Evolutionary conservation across 35 echinoderm and acorn worm species (phyloP).

Genomic region (Lytechinus variegatus): DNA sequence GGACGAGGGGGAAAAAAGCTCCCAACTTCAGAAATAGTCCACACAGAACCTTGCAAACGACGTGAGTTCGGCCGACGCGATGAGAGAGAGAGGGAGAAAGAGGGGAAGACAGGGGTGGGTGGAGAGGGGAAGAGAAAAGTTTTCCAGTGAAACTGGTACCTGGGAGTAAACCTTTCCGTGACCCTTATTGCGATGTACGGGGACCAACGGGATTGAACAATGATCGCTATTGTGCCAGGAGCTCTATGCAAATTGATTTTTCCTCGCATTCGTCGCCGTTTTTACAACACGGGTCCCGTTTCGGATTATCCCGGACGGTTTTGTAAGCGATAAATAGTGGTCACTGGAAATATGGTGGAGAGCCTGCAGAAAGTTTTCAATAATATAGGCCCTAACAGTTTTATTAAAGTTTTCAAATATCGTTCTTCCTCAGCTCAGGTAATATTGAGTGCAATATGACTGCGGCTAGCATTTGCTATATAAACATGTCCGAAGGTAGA

Average conservation of each 20-base stretch:
- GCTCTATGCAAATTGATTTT: constrained; percentile 40
- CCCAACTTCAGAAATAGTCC: too few relatives aligned
- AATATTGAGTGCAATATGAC: too few relatives aligned
- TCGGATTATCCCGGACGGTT: neutral
- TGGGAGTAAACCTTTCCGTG: neutral
- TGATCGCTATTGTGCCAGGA: constrained; percentile 7
- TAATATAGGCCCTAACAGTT: too few relatives aligned
- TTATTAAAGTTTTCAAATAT: too few relatives aligned
- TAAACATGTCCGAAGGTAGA: neutral
- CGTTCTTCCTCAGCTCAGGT: neutral
- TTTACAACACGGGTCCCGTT: neutral
- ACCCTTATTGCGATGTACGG: neutral
- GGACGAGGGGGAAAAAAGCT: neutral
- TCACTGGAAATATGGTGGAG: too few relatives aligned
- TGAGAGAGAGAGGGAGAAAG: neutral
- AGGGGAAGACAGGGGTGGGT: neutral
- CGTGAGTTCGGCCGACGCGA: neutral
- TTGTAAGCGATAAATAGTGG: neutral
- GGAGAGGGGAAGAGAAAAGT: constrained; percentile 23
- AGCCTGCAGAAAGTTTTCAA: too few relatives aligned
- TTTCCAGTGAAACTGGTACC: neutral
- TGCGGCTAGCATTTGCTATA: neutral
- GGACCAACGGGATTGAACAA: constrained; percentile 16
- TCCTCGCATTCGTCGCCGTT: neutral
- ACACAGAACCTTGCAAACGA: too few relatives aligned